Evolutionary conservation across 2,888 invertebrate species (phyloP).

Genomic region (Scelioninae gen. 2): DNA sequence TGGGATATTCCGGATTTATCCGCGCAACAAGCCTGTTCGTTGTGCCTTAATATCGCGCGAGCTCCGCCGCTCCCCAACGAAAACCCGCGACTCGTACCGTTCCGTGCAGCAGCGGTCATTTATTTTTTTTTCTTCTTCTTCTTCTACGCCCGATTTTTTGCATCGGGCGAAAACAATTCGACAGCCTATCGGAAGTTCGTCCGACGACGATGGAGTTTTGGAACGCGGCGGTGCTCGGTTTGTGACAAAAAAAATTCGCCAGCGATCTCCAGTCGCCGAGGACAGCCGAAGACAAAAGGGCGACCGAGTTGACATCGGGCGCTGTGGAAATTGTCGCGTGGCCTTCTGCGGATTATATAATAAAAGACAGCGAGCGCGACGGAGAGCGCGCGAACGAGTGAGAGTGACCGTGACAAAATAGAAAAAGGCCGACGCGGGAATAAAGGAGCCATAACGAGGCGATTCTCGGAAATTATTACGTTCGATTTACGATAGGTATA

Average conservation of each 20-base stretch:
- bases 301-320: neutral
- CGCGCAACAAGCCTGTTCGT: conserved; percentile 25
- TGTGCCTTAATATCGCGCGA: conserved; percentile 34
- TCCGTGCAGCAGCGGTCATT: too few relatives aligned
- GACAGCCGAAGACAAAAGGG: conserved; percentile 1
- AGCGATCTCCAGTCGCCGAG: too few relatives aligned
- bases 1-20: conserved; percentile 32
- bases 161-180: too few relatives aligned
- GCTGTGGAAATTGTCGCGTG: conserved; percentile 47
- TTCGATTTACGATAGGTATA: conserved; percentile 46
- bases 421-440: conserved; percentile 43
- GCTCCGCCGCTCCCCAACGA: neutral
- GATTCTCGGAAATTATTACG: conserved; percentile 51
- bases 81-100: too few relatives aligned
- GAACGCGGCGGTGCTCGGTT: neutral
- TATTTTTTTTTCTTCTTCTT: too few relatives aligned
- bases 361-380: conserved; percentile 36
- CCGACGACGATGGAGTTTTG: neutral
- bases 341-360: conserved; percentile 57
- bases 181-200: too few relatives aligned
- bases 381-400: conserved; percentile 29
- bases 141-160: too few relatives aligned
- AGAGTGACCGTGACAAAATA: conserved; percentile 41
- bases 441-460: conserved; percentile 46
- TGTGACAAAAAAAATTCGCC: neutral